Base-by-base conservation (phyloP, 2,888 invertebrate species). In the Acrobeloides nanus region DNA sequence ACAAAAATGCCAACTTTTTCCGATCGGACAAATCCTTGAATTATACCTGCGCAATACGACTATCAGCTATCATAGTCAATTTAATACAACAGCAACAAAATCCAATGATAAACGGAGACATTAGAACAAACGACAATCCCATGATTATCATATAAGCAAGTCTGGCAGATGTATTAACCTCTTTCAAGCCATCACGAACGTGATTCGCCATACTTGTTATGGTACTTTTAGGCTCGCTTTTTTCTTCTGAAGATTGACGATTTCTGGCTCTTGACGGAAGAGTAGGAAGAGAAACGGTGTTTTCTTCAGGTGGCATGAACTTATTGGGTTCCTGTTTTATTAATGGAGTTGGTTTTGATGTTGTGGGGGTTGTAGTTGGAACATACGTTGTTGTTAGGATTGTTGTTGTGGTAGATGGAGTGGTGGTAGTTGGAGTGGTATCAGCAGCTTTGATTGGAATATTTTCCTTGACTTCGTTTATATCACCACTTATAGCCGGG, bases 21-120 rank as follows among this genome's bases (percentile, higher is more conserved):
- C n/a, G n/a, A n/a, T n/a, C n/a, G n/a, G n/a, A n/a, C n/a, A n/a
- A n/a, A n/a, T n/a, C n/a, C n/a, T n/a, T n/a, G n/a, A n/a, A n/a
- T n/a, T n/a, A n/a, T 15, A 58, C 48, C 38, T 61, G 58, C 17
- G 53, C 50, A 8, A 61, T 53, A 32, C 51, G 47, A 7, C 53
- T 34, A 49, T 61, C 61, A 3, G 52, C 43, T 8, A 34, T 48
- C 18, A 48, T 17, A 17, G 50, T 48, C 26, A 48, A 54, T 17
- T 53, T 50, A 18, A 53, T 40, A 41, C 62, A 62, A 32, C 61
- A 64, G 24, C 56, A 38, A 15, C 46, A 38, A 35, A 62, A 61
- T 8, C 56, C 57, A n/a, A 59, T 32, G 4, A 57, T 33, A 15
- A 50, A 35, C 21, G 38, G 57, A 12, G 46, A 24, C 12, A 45